These are phyloP conservation scores for Pangasius krempfi DNA, from an alignment of 2,797 vertebrate genomes.

Conservation along the genomic window DNA sequence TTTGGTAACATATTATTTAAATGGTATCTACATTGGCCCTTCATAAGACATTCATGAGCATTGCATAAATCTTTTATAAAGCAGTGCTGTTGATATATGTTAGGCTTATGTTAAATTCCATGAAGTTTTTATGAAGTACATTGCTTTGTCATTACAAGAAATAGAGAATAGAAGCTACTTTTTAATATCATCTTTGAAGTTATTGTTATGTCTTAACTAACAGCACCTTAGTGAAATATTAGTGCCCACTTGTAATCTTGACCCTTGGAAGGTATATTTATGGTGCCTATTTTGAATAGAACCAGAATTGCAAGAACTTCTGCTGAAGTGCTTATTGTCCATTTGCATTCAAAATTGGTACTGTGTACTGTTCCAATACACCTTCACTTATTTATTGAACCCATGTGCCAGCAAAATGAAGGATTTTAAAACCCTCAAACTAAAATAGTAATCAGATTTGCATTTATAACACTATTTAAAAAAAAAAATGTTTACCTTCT, in stretches of 20 bases:
- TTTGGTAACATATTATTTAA: conserved; percentile 22
- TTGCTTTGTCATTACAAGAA: background rate
- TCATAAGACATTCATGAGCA: conserved; percentile 29
- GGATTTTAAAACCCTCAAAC: background rate
- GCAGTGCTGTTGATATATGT: conserved; percentile 18
- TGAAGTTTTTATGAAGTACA: conserved; percentile 1
- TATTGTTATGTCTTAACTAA: background rate
- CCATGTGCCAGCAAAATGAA: too few relatives aligned
- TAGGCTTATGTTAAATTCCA: background rate
- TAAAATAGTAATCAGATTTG: background rate
- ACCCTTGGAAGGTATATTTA: background rate
- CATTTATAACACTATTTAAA: background rate
- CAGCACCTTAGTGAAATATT: background rate
- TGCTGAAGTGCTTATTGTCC: background rate
- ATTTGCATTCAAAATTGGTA: background rate
- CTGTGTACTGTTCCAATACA: background rate
- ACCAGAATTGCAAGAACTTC: background rate
- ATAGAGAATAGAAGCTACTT: background rate
- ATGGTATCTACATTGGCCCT: conserved; percentile 10
- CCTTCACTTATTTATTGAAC: background rate
- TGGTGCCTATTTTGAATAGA: background rate
- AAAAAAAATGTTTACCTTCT: background rate
- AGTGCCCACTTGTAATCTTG: background rate
- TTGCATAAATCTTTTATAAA: conserved; percentile 5
- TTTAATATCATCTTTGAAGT: background rate